A percentile compares a stretch with the other conserved stretches of the same genome.
Conservation (phyloP, 2,113 vertebrate genomes). For the Lepisosteus oculatus region DNA sequence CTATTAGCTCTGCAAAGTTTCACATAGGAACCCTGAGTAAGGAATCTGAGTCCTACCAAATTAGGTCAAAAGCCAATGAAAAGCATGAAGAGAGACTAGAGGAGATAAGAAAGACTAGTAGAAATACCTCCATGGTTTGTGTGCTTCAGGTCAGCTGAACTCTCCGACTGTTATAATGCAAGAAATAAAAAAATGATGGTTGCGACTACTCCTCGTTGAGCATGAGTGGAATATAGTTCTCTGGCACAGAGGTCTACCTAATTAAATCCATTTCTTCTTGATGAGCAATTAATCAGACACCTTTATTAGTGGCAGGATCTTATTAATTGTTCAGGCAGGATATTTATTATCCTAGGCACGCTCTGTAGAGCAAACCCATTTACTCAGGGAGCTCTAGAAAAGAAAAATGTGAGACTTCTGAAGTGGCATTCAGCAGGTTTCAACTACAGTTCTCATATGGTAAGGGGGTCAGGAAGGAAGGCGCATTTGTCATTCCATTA, state of each 20-base stretch:
- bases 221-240: conserved; percentile 30
- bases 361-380: conserved; percentile 36
- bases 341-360: conserved; percentile 33
- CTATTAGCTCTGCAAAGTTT: too few relatives aligned
- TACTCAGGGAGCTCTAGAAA: conserved; percentile 24
- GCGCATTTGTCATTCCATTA: background rate
- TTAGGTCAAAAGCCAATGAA: too few relatives aligned
- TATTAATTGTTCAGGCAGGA: conserved; percentile 47
- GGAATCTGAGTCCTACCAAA: too few relatives aligned
- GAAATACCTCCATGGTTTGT: too few relatives aligned
- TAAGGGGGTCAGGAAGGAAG: background rate
- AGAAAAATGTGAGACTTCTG: conserved; percentile 12
- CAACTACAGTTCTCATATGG: background rate
- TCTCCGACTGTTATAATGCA: too few relatives aligned
- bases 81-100: too few relatives aligned
- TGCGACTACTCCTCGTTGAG: conserved; percentile 12
- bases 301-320: conserved; percentile 48
- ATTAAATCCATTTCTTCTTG: conserved; percentile 70
- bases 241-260: conserved; percentile 39
- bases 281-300: conserved; percentile 74
- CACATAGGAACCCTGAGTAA: too few relatives aligned
- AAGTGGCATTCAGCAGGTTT: conserved; percentile 1
- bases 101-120: too few relatives aligned
- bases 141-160: too few relatives aligned
- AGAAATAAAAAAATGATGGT: background rate